Evolutionary conservation across 2,113 vertebrate genomes (phyloP).

Genomic region (Setophaga kirtlandii): DNA sequence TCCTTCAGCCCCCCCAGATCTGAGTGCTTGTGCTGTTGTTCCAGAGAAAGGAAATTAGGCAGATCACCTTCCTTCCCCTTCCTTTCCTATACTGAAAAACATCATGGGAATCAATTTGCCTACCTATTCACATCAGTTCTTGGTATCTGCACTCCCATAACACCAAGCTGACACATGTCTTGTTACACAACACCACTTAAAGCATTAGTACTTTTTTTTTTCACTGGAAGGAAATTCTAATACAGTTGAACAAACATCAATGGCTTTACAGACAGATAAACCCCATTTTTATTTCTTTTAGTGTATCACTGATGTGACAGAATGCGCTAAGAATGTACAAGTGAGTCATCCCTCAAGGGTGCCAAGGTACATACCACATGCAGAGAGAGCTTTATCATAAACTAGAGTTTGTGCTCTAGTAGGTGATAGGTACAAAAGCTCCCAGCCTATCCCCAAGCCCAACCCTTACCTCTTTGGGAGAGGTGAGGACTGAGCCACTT

Average conservation of each 20-base stretch:
- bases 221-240: neutral
- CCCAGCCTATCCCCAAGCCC: neutral
- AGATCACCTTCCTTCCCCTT: neutral
- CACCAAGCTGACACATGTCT: neutral
- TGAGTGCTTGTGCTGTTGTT: neutral
- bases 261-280: neutral
- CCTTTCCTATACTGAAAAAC: neutral
- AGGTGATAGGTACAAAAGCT: neutral
- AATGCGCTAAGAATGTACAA: neutral
- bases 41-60: neutral
- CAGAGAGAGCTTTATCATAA: neutral
- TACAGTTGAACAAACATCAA: neutral
- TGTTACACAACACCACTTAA: neutral
- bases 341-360: neutral
- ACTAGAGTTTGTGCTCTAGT: neutral
- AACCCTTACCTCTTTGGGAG: conserved; percentile 91
- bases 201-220: neutral
- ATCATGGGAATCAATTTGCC: neutral
- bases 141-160: neutral
- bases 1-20: neutral
- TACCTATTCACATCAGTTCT: neutral
- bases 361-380: neutral
- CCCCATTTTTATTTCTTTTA: neutral
- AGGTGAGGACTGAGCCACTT: conserved; percentile 84
- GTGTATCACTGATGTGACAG: neutral